Conservation (phyloP, 1,140 invertebrate genomes). For the Arctopsyche grandis region DNA sequence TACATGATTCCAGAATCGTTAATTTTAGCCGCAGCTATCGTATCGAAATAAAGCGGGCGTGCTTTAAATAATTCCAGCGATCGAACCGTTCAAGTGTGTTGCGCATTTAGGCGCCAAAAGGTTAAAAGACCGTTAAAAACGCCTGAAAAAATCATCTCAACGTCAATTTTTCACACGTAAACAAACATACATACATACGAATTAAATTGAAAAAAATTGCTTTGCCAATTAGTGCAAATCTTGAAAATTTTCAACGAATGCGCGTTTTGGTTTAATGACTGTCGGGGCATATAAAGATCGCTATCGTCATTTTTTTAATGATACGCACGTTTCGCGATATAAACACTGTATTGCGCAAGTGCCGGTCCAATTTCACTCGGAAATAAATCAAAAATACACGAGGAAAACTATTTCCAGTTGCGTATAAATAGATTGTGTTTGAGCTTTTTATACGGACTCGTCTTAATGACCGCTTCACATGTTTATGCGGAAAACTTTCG, state of each 20-base stretch:
- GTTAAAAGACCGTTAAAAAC: no score
- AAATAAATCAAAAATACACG: constrained; percentile 13
- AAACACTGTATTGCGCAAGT: not conserved
- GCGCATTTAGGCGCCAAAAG: no score
- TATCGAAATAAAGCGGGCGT: not conserved
- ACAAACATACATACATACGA: no score
- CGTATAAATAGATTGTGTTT: constrained; percentile 2
- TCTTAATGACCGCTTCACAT: constrained; percentile 19
- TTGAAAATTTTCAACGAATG: not conserved
- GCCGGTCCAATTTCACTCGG: not conserved
- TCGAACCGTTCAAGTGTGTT: not conserved
- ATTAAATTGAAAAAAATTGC: no score
- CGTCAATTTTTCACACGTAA: no score
- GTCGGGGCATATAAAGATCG: not conserved
- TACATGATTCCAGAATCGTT: constrained; percentile 1
- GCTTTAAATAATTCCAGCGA: not conserved
- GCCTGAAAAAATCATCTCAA: no score
- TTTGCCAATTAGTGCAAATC: not conserved
- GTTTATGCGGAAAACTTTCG: constrained; percentile 1
- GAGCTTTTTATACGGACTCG: not conserved
- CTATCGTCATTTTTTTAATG: constrained; percentile 1
- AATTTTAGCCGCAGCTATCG: not conserved
- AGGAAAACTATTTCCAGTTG: constrained; percentile 10
- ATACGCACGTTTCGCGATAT: not conserved
- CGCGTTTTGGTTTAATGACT: not conserved